A percentile compares a stretch with the other conserved stretches of the same genome.
Evolutionary conservation across 1,140 invertebrate genomes (phyloP).

Genomic region (Penaeus indicus): DNA sequence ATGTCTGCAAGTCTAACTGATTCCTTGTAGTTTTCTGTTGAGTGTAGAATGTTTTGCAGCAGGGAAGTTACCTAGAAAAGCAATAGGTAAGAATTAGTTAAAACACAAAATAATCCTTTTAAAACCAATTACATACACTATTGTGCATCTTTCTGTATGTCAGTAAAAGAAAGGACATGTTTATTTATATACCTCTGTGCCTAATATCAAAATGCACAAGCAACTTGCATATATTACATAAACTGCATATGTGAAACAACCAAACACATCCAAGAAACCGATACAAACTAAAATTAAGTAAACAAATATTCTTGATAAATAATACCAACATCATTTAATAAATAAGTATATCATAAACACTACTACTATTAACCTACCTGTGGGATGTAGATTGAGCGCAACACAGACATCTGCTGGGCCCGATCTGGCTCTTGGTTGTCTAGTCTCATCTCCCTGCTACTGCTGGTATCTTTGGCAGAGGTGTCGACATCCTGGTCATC

Average conservation of each 20-base stretch:
- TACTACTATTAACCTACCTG: conserved; percentile 71
- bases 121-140: not conserved
- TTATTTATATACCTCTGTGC: no score
- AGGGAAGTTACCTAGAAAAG: conserved; percentile 79
- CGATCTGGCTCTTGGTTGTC: conserved; percentile 72
- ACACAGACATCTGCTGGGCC: conserved; percentile 77
- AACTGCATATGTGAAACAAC: no score
- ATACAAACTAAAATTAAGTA: no score
- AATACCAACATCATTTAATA: no score
- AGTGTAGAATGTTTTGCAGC: conserved; percentile 83
- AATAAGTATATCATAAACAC: no score
- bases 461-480: conserved; percentile 70
- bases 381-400: conserved; percentile 87
- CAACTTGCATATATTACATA: no score
- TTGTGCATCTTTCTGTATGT: no score
- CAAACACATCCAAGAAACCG: no score
- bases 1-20: conserved; percentile 85
- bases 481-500: conserved; percentile 50
- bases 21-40: conserved; percentile 81
- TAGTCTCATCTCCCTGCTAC: conserved; percentile 28
- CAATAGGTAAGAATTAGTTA: conserved; percentile 29
- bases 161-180: no score
- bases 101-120: not conserved
- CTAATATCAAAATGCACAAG: no score
- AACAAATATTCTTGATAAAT: no score